phyloP scores from a whole-genome alignment of 2,797 vertebrate genomes.

The Emys orbicularis region DNA sequence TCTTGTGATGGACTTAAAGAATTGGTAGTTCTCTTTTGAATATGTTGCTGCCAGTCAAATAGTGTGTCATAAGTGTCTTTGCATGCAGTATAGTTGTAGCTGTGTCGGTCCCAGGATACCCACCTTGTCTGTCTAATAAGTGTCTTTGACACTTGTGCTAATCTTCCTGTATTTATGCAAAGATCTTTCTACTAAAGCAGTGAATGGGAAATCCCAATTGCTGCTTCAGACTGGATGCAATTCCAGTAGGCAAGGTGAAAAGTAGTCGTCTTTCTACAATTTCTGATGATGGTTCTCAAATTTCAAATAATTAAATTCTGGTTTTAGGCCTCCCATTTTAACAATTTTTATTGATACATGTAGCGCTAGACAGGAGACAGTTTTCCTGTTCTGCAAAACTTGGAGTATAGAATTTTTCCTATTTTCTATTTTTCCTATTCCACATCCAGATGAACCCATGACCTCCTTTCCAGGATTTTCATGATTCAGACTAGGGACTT shows the following conservation, averaged over 20 bases:
- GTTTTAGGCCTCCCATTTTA: neutral
- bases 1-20: constrained; percentile 18
- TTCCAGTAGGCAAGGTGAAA: neutral
- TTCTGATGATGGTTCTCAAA: constrained; percentile 16
- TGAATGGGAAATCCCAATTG: constrained; percentile 56
- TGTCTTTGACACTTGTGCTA: constrained; percentile 61
- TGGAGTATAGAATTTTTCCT: neutral
- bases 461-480: neutral
- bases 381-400: neutral
- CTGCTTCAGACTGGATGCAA: constrained; percentile 46
- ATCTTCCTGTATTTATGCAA: constrained; percentile 59
- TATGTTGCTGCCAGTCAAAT: constrained; percentile 52
- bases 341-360: neutral
- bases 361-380: neutral
- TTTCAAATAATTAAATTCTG: constrained; percentile 35
- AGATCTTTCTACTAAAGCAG: constrained; percentile 21
- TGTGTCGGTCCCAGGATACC: neutral
- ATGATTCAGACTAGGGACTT: neutral
- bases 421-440: neutral
- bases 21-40: neutral
- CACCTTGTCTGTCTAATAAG: neutral
- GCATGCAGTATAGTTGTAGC: neutral
- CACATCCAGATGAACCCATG: neutral
- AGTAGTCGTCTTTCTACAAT: accelerated
- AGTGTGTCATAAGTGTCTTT: neutral